These are phyloP conservation scores for Urocynchramus pylzowi DNA, from an alignment of 2,113 vertebrate genomes.

Conservation along the genomic window DNA sequence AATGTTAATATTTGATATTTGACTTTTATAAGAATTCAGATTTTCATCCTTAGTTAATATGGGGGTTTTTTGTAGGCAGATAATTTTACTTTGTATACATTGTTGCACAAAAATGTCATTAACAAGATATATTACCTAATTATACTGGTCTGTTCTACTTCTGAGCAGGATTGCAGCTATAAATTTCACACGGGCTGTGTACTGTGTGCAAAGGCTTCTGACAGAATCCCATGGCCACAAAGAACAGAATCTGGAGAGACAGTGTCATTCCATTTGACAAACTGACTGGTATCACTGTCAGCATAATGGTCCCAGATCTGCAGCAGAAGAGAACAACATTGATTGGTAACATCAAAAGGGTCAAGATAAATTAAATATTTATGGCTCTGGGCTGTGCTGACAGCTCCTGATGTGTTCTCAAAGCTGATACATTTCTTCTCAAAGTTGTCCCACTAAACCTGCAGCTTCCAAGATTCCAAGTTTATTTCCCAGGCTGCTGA, in stretches of 20 bases:
- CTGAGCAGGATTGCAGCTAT: not conserved
- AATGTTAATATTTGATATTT: not conserved
- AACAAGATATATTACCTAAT: slow-evolving; percentile 1
- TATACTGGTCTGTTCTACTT: not conserved
- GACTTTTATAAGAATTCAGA: not conserved
- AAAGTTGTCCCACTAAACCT: not conserved
- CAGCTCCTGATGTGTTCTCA: slow-evolving; percentile 33
- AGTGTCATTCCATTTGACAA: slow-evolving; percentile 51
- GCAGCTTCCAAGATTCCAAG: not conserved
- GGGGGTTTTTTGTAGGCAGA: not conserved
- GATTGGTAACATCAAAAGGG: slow-evolving; percentile 60
- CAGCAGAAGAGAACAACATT: slow-evolving; percentile 6
- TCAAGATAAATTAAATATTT: slow-evolving; percentile 41
- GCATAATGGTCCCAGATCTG: slow-evolving; percentile 31
- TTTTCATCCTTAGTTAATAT: not conserved
- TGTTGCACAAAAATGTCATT: not conserved
- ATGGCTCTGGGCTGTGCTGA: slow-evolving; percentile 22
- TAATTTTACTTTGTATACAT: slow-evolving; percentile 13
- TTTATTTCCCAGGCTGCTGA: not conserved
- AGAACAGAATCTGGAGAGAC: not conserved
- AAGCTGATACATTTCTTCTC: slow-evolving; percentile 29
- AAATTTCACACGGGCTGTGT: not conserved
- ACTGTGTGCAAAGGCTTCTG: not conserved
- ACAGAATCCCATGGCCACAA: slow-evolving; percentile 19
- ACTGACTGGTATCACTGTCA: slow-evolving; percentile 48